A percentile compares a stretch with the other conserved stretches of the same genome.
These are phyloP conservation scores for Leptinotarsa haldemani DNA, from an alignment of 2,888 invertebrate species.

Conservation along the genomic window DNA sequence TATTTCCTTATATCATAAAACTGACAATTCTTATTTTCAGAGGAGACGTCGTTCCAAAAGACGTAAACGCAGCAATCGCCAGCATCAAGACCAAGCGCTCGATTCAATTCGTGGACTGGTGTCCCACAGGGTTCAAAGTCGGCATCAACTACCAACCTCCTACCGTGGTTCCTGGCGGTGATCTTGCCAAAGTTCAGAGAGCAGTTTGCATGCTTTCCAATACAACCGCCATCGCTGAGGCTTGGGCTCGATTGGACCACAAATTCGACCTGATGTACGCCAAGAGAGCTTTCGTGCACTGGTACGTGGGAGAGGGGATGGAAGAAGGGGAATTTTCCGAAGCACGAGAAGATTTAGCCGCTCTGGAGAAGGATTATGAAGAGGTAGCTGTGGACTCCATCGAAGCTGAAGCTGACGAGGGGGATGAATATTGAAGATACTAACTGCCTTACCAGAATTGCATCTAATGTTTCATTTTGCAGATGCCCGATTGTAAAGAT, in stretches of 20 bases:
- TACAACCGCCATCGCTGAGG: constrained; percentile 96
- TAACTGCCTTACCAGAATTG: constrained; percentile 28
- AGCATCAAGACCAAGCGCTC: constrained; percentile 94
- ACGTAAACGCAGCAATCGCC: constrained; percentile 92
- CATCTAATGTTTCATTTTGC: constrained; percentile 27
- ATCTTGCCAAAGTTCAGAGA: constrained; percentile 91
- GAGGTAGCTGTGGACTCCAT: constrained; percentile 81
- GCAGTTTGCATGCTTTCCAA: constrained; percentile 98
- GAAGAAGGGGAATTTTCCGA: constrained; percentile 89
- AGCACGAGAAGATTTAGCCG: constrained; percentile 86
- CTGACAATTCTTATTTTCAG: constrained; percentile 33
- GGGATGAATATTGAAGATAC: constrained; percentile 72
- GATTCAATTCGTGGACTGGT: constrained; percentile 79
- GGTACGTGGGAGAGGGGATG: constrained; percentile 91
- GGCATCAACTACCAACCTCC: constrained; percentile 87
- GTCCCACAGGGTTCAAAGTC: constrained; percentile 67
- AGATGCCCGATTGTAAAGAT: neutral
- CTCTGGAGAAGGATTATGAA: constrained; percentile 83
- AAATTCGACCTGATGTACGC: constrained; percentile 98
- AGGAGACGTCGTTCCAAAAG: constrained; percentile 70
- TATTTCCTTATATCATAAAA: too few species aligned
- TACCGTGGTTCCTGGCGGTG: constrained; percentile 89
- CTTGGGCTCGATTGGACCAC: constrained; percentile 93
- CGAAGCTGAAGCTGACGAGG: constrained; percentile 77
- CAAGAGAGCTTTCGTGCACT: constrained; percentile 95